A percentile compares a stretch with the other conserved stretches of the same genome.
phyloP scores from a whole-genome alignment of 2,888 invertebrate species.

The Drosophila dives region DNA sequence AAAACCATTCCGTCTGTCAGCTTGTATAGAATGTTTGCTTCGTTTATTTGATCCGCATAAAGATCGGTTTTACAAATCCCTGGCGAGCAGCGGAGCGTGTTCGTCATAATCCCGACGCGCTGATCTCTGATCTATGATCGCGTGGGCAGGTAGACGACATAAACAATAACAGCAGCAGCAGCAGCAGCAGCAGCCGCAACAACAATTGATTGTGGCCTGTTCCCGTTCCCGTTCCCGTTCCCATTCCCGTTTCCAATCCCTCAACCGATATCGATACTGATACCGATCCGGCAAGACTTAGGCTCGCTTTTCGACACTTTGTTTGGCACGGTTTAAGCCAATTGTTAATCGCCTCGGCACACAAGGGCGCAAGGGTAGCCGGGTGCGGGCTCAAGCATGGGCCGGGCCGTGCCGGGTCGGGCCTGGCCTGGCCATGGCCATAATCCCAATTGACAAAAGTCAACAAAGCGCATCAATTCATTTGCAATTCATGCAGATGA shows the following conservation, averaged over 20 bases:
- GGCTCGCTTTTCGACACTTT: conserved; percentile 80
- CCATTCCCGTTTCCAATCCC: background rate
- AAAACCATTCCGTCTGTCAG: conserved; percentile 15
- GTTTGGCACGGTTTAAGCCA: conserved; percentile 80
- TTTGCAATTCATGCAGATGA: conserved; percentile 77
- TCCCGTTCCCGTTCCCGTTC: conserved; percentile 31
- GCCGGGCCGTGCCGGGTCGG: conserved; percentile 47
- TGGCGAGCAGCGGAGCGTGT: conserved; percentile 36
- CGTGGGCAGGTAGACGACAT: conserved; percentile 59
- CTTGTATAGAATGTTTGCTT: conserved; percentile 32
- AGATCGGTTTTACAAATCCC: conserved; percentile 79
- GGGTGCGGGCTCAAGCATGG: conserved; percentile 4
- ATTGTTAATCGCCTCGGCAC: conserved; percentile 66
- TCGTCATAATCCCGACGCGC: conserved; percentile 59
- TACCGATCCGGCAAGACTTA: conserved; percentile 65
- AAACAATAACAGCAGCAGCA: conserved; percentile 16
- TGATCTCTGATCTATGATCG: conserved; percentile 66
- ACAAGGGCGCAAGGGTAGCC: conserved; percentile 8
- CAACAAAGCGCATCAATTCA: conserved; percentile 82
- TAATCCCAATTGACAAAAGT: conserved; percentile 82
- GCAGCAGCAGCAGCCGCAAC: conserved; percentile 15
- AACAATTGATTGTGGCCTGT: conserved; percentile 32
- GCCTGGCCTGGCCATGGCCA: conserved; percentile 51
- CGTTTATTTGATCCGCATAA: conserved; percentile 79
- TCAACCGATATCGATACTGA: conserved; percentile 31